Conservation (phyloP, 2,888 invertebrate species). For the Drosophila cognata region DNA sequence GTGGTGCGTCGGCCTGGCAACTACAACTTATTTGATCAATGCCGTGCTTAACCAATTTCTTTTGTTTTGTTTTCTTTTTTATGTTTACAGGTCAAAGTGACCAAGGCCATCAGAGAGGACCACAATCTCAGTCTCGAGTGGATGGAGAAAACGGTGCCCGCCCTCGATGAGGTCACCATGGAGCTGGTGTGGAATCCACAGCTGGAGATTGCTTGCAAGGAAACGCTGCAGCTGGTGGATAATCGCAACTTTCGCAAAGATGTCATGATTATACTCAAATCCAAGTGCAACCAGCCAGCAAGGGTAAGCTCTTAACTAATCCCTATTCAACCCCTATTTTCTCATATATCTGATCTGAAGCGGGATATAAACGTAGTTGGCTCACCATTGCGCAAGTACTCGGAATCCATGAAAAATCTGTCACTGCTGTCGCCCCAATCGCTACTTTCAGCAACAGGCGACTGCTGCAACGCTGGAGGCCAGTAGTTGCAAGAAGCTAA, state of each 20-base stretch:
- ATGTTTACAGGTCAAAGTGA: conserved; percentile 86
- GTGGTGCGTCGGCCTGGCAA: conserved; percentile 51
- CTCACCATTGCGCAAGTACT: conserved; percentile 83
- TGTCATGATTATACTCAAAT: conserved; percentile 88
- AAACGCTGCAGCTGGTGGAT: conserved; percentile 88
- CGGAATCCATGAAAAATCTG: conserved; percentile 84
- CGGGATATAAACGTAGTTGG: conserved; percentile 82
- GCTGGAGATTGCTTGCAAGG: conserved; percentile 87
- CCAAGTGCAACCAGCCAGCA: conserved; percentile 82
- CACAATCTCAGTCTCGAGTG: conserved; percentile 87
- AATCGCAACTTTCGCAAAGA: conserved; percentile 89
- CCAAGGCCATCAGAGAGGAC: conserved; percentile 87
- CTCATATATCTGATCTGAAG: conserved; percentile 67
- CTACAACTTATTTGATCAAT: conserved; percentile 69
- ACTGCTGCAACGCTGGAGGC: conserved; percentile 1
- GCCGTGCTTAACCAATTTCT: conserved; percentile 11
- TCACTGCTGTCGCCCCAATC: conserved; percentile 80
- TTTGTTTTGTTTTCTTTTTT: background rate
- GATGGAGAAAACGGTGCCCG: conserved; percentile 86
- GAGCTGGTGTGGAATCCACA: conserved; percentile 89
- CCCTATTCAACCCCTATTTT: conserved; percentile 28
- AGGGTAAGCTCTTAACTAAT: conserved; percentile 66
- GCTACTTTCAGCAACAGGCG: conserved; percentile 75
- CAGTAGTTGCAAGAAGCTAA: background rate
- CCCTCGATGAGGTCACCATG: conserved; percentile 86